phyloP scores from a whole-genome alignment of 64 coral and sea anemone genomes.

The Astreopora myriophthalma region DNA sequence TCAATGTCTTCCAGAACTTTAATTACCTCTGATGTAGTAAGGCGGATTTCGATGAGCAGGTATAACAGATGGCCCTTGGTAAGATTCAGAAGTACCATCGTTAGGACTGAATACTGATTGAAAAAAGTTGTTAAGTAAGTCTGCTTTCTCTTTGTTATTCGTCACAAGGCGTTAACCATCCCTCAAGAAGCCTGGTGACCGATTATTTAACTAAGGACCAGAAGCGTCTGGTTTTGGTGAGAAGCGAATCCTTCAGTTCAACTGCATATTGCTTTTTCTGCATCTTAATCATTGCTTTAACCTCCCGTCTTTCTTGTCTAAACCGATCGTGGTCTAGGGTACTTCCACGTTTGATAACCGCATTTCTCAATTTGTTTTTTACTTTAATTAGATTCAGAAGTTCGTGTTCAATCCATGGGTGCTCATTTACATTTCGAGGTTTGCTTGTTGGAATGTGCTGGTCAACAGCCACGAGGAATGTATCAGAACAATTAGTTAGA shows the following conservation, averaged over 20 bases:
- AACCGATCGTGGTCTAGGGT: constrained; percentile 6
- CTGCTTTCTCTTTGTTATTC: constrained; percentile 53
- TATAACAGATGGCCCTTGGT: background rate
- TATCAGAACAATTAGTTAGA: too few relatives aligned
- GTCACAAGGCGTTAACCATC: constrained; percentile 47
- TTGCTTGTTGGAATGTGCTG: constrained; percentile 61
- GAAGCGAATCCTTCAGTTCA: constrained; percentile 37
- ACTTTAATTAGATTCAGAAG: constrained; percentile 42
- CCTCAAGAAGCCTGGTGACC: constrained; percentile 32
- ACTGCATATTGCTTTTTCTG: constrained; percentile 20
- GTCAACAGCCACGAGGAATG: constrained; percentile 34
- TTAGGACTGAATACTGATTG: constrained; percentile 45
- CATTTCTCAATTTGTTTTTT: constrained; percentile 49
- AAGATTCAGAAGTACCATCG: background rate
- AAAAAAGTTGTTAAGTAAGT: constrained; percentile 50
- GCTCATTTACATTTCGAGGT: constrained; percentile 65
- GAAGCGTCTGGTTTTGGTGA: constrained; percentile 44
- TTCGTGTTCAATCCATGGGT: constrained; percentile 57
- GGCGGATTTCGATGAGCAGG: background rate
- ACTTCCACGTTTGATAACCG: constrained; percentile 45
- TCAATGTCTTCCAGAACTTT: constrained; percentile 32
- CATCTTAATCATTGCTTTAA: constrained; percentile 26
- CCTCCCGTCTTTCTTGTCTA: constrained; percentile 17
- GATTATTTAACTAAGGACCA: constrained; percentile 73
- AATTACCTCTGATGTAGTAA: constrained; percentile 20